Evolutionary conservation across 2,113 vertebrate species (phyloP).

Genomic region (Atrichornis clamosus): DNA sequence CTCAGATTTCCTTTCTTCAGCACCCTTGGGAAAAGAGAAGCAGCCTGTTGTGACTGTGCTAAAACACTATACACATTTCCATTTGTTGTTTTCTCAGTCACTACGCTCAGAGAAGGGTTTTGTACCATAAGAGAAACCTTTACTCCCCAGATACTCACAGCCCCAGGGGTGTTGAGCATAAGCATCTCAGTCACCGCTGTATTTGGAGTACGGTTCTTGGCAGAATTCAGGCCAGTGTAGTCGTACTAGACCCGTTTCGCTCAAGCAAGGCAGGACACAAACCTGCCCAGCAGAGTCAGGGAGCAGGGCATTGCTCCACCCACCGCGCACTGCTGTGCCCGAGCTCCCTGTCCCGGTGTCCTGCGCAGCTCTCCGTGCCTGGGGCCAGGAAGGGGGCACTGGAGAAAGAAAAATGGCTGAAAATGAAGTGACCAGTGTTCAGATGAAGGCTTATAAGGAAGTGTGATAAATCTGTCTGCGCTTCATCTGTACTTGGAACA

Average conservation of each 20-base stretch:
- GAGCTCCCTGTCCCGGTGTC: rapidly evolving
- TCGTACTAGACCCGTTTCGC: neutral
- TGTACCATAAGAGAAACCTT: neutral
- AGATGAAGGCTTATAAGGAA: neutral
- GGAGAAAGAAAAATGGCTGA: neutral
- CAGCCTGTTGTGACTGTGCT: neutral
- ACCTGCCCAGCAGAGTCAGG: neutral
- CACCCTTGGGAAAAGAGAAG: neutral
- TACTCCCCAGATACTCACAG: neutral
- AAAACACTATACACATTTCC: neutral
- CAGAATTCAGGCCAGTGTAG: neutral
- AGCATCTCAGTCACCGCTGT: neutral
- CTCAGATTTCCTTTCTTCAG: neutral
- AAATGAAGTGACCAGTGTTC: neutral
- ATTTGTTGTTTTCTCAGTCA: neutral
- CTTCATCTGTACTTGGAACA: neutral
- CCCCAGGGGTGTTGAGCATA: neutral
- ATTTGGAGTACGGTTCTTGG: neutral
- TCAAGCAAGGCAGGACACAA: neutral
- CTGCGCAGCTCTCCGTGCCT: neutral
- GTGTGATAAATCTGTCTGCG: neutral
- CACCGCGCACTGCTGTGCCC: neutral
- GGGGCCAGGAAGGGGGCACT: neutral
- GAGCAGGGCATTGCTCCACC: neutral
- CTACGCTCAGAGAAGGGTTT: neutral